phyloP scores from a whole-genome alignment of 2,888 invertebrate genomes.

The Zaprionus obscuricornis region DNA sequence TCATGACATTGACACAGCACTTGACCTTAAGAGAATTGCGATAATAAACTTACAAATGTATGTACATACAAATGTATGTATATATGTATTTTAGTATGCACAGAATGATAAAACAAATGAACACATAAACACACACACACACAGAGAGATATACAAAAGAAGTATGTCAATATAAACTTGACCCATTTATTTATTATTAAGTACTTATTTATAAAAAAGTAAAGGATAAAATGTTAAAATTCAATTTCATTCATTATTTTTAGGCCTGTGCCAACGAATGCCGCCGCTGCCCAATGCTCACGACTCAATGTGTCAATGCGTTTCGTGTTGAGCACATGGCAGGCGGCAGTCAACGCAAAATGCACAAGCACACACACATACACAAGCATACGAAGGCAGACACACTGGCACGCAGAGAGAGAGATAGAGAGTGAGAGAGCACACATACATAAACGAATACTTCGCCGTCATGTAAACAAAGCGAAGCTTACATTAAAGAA shows the following conservation, averaged over 20 bases:
- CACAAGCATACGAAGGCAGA: neutral
- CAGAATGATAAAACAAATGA: conserved; percentile 4
- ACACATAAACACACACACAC: neutral
- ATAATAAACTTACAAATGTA: conserved; percentile 2
- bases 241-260: conserved; percentile 23
- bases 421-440: no score
- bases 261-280: conserved; percentile 15
- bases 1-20: conserved; percentile 38
- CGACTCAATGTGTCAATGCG: neutral
- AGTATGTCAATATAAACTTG: conserved; percentile 24
- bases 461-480: conserved; percentile 36
- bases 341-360: neutral
- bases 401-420: neutral
- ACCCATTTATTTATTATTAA: conserved; percentile 25
- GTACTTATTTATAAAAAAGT: neutral
- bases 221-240: neutral
- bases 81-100: neutral
- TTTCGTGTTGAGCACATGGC: conserved; percentile 38
- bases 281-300: no score
- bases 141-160: neutral
- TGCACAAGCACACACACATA: neutral
- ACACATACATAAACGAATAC: no score
- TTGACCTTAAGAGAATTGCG: conserved; percentile 41
- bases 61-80: neutral
- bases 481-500: conserved; percentile 7